Evolutionary conservation across 2,113 vertebrate species (phyloP).

Genomic region (Andinoacara biseriatus): DNA sequence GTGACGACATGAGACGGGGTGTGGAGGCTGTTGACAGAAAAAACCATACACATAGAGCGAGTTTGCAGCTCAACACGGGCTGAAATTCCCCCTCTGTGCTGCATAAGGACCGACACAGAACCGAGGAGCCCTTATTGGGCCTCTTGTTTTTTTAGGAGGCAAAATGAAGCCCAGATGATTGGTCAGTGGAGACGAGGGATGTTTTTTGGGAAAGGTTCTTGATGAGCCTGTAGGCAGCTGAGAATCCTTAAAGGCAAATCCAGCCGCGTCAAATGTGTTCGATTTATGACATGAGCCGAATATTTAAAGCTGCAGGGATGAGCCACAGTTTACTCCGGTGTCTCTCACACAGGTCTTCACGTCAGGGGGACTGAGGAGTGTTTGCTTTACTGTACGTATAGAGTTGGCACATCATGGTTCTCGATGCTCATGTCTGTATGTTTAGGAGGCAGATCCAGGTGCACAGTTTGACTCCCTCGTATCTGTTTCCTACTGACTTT

Average conservation of each 20-base stretch:
- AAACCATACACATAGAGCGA: slow-evolving; percentile 32
- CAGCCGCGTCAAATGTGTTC: background rate
- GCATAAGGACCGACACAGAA: too few species aligned
- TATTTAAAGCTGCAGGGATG: background rate
- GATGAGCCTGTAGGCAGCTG: background rate
- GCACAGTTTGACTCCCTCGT: background rate
- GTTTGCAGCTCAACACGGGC: slow-evolving; percentile 39
- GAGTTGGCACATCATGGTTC: background rate
- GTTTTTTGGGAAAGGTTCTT: background rate
- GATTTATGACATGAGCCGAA: background rate
- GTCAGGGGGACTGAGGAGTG: background rate
- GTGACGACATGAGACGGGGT: slow-evolving; percentile 27
- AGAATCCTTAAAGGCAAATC: background rate
- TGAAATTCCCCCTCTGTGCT: slow-evolving; percentile 44
- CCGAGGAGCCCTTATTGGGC: background rate
- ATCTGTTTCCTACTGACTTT: background rate
- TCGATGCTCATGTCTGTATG: background rate
- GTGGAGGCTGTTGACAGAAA: background rate
- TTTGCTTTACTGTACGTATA: background rate
- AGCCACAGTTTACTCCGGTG: background rate
- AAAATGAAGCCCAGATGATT: background rate
- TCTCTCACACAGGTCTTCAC: background rate
- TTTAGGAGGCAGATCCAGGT: background rate
- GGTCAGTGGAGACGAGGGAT: background rate
- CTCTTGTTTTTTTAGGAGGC: background rate